Percentiles rank a stretch among this genome's conserved stretches.
Conservation (phyloP, 2,113 vertebrate species). For the Channa argus region DNA sequence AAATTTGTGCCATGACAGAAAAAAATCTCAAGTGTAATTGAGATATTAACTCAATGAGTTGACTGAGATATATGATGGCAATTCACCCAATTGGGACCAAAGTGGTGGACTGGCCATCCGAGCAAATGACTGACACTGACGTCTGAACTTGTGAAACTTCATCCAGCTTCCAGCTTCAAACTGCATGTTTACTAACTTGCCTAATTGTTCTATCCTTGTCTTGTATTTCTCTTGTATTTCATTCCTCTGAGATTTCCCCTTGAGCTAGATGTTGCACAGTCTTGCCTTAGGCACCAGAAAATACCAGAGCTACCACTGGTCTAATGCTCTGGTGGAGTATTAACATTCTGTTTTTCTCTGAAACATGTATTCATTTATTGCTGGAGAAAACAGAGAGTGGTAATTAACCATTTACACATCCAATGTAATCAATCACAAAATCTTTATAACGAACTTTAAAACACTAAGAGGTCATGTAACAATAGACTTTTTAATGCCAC, state of each 20-base stretch:
- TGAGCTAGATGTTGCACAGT: slow-evolving; percentile 33
- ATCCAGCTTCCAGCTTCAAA: neutral
- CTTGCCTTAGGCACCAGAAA: slow-evolving; percentile 30
- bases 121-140: no score
- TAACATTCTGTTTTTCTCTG: slow-evolving; percentile 15
- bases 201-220: slow-evolving; percentile 25
- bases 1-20: no score
- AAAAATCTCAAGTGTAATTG: no score
- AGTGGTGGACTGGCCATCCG: no score
- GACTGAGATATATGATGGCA: no score
- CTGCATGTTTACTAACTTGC: slow-evolving; percentile 29
- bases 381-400: neutral
- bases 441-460: slow-evolving; percentile 13
- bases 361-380: slow-evolving; percentile 19
- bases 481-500: slow-evolving; percentile 27
- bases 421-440: slow-evolving; percentile 24
- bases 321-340: slow-evolving; percentile 17
- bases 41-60: no score
- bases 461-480: slow-evolving; percentile 1
- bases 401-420: slow-evolving; percentile 20
- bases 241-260: slow-evolving; percentile 24
- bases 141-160: neutral
- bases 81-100: no score
- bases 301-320: slow-evolving; percentile 31
- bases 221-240: slow-evolving; percentile 29